phyloP scores from a whole-genome alignment of 2,113 vertebrate species.

The Mustela lutreola region DNA sequence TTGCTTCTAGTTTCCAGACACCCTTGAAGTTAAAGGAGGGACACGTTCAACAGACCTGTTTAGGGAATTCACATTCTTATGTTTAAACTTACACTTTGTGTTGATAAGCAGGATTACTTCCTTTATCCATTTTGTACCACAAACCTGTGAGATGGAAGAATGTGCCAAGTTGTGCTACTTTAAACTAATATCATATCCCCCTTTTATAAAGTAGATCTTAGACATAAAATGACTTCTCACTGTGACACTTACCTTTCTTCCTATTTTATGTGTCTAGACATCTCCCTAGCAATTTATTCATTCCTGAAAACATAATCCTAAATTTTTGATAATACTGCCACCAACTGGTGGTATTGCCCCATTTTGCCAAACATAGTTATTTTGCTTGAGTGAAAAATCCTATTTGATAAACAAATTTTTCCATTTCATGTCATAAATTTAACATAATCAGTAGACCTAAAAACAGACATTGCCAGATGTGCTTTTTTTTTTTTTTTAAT shows the following conservation, averaged over 20 bases:
- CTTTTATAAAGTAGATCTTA: constrained; percentile 19
- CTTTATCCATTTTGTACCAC: background rate
- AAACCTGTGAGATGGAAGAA: background rate
- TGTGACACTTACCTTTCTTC: background rate
- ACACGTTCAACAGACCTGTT: constrained; percentile 26
- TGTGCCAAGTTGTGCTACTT: background rate
- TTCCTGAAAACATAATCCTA: constrained; percentile 1
- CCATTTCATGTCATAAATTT: constrained; percentile 39
- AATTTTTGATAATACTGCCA: constrained; percentile 67
- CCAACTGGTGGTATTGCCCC: constrained; percentile 53
- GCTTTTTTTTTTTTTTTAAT: background rate
- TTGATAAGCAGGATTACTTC: background rate
- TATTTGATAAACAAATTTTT: constrained; percentile 53
- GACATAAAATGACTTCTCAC: constrained; percentile 34
- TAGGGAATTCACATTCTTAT: background rate
- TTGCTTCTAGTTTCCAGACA: constrained; percentile 15
- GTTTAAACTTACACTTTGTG: background rate
- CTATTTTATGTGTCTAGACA: constrained; percentile 33
- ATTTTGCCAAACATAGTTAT: background rate
- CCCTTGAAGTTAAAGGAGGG: background rate
- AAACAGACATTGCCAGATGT: background rate
- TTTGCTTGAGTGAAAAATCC: constrained; percentile 46
- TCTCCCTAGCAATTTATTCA: background rate
- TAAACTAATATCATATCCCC: background rate
- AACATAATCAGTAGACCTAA: constrained; percentile 26